Evolutionary conservation across 2,888 invertebrate genomes (phyloP).

Genomic region (Esperia sulphurella): DNA sequence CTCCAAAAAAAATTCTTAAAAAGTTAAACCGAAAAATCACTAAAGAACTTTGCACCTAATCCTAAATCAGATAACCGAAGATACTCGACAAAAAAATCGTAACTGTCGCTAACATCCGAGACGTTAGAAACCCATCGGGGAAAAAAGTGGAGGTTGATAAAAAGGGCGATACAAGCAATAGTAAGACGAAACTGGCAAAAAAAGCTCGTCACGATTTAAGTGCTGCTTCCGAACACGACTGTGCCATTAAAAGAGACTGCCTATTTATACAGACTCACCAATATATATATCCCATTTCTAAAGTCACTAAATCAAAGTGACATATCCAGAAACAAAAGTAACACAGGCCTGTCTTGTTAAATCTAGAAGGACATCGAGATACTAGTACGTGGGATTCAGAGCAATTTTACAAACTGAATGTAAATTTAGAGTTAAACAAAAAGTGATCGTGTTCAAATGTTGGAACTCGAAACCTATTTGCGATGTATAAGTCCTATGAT

Average conservation of each 20-base stretch:
- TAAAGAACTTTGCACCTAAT: conserved; percentile 56
- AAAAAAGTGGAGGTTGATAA: conserved; percentile 30
- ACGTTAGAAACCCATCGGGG: conserved; percentile 20
- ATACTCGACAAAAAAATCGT: conserved; percentile 44
- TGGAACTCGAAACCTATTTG: no score
- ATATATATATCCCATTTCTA: neutral
- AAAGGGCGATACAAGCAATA: conserved; percentile 36
- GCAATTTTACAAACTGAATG: conserved; percentile 8
- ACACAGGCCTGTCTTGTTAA: neutral
- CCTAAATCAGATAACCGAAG: conserved; percentile 57
- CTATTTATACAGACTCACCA: conserved; percentile 1
- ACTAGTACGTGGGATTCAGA: conserved; percentile 9
- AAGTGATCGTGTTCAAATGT: no score
- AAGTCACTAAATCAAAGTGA: conserved; percentile 1
- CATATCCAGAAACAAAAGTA: neutral
- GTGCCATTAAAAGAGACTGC: conserved; percentile 25
- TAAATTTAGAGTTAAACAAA: neutral
- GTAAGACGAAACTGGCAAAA: conserved; percentile 37
- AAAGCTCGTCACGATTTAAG: conserved; percentile 52
- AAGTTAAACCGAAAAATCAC: conserved; percentile 32
- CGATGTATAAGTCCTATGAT: no score
- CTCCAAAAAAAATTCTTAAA: conserved; percentile 25
- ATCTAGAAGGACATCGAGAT: neutral
- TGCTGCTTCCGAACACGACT: conserved; percentile 59
- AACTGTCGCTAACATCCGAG: conserved; percentile 28